These are phyloP conservation scores for Drosophila ustulata DNA, from an alignment of 2,888 invertebrate genomes.

Conservation along the genomic window DNA sequence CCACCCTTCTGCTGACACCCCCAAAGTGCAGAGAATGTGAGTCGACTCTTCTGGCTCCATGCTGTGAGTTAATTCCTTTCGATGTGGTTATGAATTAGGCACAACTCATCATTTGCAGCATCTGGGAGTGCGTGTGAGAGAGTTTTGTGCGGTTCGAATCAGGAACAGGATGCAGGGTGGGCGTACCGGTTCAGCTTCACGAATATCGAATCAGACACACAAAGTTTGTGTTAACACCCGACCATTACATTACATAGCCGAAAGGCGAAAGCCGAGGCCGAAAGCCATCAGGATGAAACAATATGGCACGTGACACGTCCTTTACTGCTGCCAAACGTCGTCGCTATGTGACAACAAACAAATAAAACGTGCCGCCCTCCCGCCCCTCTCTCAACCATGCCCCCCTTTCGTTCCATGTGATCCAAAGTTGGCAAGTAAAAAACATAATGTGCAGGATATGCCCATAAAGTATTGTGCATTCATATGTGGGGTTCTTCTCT, in stretches of 20 bases:
- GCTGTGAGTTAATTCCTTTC: conserved; percentile 81
- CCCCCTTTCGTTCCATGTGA: conserved; percentile 25
- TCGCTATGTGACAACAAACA: conserved; percentile 67
- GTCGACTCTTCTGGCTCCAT: conserved; percentile 57
- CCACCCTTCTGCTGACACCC: conserved; percentile 42
- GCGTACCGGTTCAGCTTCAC: conserved; percentile 39
- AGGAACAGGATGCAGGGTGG: conserved; percentile 34
- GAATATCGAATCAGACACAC: conserved; percentile 70
- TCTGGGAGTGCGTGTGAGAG: conserved; percentile 32
- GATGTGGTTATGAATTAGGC: conserved; percentile 84
- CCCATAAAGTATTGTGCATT: neutral
- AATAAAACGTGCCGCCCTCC: conserved; percentile 70
- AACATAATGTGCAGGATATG: conserved; percentile 14
- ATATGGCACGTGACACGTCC: conserved; percentile 81
- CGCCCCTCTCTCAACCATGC: conserved; percentile 13
- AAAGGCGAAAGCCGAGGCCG: conserved; percentile 31
- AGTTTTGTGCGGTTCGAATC: conserved; percentile 8
- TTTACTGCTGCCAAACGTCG: conserved; percentile 31
- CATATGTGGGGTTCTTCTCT: conserved; percentile 3
- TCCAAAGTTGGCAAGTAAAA: conserved; percentile 41
- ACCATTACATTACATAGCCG: conserved; percentile 43
- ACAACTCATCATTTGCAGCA: conserved; percentile 84
- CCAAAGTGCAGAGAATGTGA: conserved; percentile 2
- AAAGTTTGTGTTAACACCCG: conserved; percentile 74
- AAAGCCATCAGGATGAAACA: conserved; percentile 69